Conservation (phyloP, 2,888 invertebrate genomes). For the Dasypogon diadema region DNA sequence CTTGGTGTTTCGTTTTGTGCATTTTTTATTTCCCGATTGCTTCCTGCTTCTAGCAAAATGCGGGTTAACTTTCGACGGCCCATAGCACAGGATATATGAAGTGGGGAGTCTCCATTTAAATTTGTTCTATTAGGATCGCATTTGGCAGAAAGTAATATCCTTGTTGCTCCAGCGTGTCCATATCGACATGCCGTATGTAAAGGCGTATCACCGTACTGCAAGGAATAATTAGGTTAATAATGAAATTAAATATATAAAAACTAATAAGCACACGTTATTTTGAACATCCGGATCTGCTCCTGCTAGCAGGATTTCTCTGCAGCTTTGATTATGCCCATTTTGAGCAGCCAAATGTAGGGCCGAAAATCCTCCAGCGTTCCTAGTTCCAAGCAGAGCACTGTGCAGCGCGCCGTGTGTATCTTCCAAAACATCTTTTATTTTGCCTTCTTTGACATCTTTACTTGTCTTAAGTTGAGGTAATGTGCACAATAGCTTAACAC, state of each 20-base stretch:
- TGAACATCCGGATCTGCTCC: constrained; percentile 89
- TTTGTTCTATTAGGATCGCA: constrained; percentile 90
- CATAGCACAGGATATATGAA: constrained; percentile 96
- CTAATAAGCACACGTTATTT: constrained; percentile 78
- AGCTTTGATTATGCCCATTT: constrained; percentile 96
- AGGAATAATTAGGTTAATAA: constrained; percentile 54
- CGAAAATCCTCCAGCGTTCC: constrained; percentile 90
- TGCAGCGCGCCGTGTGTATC: constrained; percentile 70
- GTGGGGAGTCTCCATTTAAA: constrained; percentile 94
- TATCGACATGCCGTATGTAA: constrained; percentile 95
- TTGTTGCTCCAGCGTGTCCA: constrained; percentile 95
- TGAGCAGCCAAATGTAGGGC: constrained; percentile 96
- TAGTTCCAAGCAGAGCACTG: constrained; percentile 74
- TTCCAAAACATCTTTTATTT: constrained; percentile 60
- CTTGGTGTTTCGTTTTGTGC: constrained; percentile 82
- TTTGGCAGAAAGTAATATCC: constrained; percentile 92
- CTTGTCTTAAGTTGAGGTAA: constrained; percentile 58
- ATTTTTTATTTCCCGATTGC: constrained; percentile 74
- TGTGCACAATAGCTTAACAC: constrained; percentile 77
- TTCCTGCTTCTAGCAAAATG: constrained; percentile 89
- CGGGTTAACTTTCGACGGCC: constrained; percentile 90
- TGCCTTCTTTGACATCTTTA: constrained; percentile 60
- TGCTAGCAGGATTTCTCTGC: constrained; percentile 86
- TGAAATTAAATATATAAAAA: neutral
- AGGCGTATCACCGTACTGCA: constrained; percentile 93